Base-by-base conservation (phyloP, 92 coral and sea anemone genomes). In the Montipora capitata region DNA sequence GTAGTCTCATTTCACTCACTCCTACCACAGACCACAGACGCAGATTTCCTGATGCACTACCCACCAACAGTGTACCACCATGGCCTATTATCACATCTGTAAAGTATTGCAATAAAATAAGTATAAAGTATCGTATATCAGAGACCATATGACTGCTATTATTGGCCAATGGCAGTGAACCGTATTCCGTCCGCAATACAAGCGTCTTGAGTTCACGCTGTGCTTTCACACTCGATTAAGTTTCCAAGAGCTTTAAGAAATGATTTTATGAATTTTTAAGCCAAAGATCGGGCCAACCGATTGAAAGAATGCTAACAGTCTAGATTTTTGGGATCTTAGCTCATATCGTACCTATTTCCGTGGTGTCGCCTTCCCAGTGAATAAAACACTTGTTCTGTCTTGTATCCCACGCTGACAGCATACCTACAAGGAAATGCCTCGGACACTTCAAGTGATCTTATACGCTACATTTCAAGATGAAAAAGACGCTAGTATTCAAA, bases 391-490 rank as follows among this genome's bases (percentile, higher is more conserved):
- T 96, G 87, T 97, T 97, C 51, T 97, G 99, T 61, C 98, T 92
- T 13, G 99, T 96, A 68, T 97, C 99, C 99, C 99, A 97, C 2
- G 98, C 99, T 16, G 98, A 96, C 57, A 97, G 89, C 86, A 97
- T 87, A 3, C 99, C 99, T 96, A 67, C 5, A 66, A 84, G 11
- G 79, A 20, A 35, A 71, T 56, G 13, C 3, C 2, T 54, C 14
- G 8, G 52, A 48, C 52, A 27, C 51, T 0, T 45, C 51, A 7
- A 5, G 27, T 18, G 76, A 71, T 7, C 17, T 71, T 3, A 15
- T 1, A n/a, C 38, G 0, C 18, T 58, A 45, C 51, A 45, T 8
- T 45, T 2, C 20, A 62, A 62, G 67, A 4, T 11, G 27, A 0
- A 57, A 13, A 43, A 87, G 51, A 59, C 35, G 35, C 35, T 27